These are phyloP conservation scores for Hypselothyrea guttata DNA, from an alignment of 2,888 invertebrate species.

Conservation along the genomic window DNA sequence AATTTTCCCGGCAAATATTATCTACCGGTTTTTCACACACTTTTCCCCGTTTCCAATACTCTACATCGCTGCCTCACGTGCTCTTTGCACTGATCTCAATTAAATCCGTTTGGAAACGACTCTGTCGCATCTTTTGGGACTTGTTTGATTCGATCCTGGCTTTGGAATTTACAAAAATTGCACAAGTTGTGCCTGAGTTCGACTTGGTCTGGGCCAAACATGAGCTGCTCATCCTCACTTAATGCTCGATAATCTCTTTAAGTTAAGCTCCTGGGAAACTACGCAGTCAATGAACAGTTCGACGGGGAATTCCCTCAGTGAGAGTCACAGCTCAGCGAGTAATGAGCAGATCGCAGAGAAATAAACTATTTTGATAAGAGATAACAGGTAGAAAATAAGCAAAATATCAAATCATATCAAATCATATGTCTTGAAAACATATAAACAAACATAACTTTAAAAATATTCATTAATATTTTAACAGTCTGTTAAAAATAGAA, in stretches of 20 bases:
- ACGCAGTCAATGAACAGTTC: conserved; percentile 69
- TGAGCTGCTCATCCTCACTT: conserved; percentile 51
- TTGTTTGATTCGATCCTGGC: conserved; percentile 71
- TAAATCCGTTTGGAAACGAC: conserved; percentile 54
- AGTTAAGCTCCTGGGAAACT: conserved; percentile 75
- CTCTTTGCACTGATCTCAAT: conserved; percentile 74
- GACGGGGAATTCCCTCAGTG: conserved; percentile 61
- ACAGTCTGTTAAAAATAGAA: too few relatives aligned
- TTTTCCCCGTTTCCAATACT: too few relatives aligned
- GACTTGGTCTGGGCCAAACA: conserved; percentile 54
- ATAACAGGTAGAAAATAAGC: not conserved
- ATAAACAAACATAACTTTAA: too few relatives aligned
- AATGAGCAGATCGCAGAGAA: too few relatives aligned
- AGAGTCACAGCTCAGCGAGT: conserved; percentile 31
- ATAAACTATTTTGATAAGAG: not conserved
- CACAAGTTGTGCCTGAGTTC: conserved; percentile 50
- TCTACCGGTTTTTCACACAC: conserved; percentile 66
- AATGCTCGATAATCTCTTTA: conserved; percentile 67
- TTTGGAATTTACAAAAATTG: conserved; percentile 74
- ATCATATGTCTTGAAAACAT: too few relatives aligned
- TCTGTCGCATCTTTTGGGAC: conserved; percentile 43
- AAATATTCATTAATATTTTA: too few relatives aligned
- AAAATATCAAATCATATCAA: too few relatives aligned
- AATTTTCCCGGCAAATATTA: conserved; percentile 48
- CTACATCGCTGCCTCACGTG: conserved; percentile 22